Evolutionary conservation across 2,113 vertebrate genomes (phyloP).

Genomic region (Tragelaphus imberbis): DNA sequence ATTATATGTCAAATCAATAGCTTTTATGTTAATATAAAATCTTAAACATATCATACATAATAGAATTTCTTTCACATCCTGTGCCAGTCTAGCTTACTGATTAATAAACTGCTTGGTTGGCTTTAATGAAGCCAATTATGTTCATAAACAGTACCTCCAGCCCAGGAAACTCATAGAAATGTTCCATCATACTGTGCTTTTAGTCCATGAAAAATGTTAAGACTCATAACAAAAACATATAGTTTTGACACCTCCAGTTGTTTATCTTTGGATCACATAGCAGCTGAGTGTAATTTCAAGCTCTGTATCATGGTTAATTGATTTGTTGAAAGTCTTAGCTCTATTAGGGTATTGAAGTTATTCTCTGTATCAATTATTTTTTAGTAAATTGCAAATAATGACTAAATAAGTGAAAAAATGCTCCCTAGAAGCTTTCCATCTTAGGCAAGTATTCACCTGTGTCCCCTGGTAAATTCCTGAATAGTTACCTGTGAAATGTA

Average conservation of each 20-base stretch:
- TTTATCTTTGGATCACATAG: constrained; percentile 25
- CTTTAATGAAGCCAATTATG: constrained; percentile 70
- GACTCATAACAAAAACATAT: not conserved
- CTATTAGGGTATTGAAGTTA: constrained; percentile 22
- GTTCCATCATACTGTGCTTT: constrained; percentile 32
- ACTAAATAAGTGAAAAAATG: not conserved
- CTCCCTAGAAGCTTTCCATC: not conserved
- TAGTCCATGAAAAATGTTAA: not conserved
- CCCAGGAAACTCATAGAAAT: constrained; percentile 30
- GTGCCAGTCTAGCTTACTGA: constrained; percentile 57
- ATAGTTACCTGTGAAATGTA: not conserved
- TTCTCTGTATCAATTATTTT: constrained; percentile 30
- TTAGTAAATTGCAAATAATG: constrained; percentile 40
- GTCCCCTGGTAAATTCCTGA: not conserved
- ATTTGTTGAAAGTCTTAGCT: constrained; percentile 26
- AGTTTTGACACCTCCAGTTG: not conserved
- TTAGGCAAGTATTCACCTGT: not conserved
- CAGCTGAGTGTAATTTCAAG: constrained; percentile 28
- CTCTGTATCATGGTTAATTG: constrained; percentile 34
- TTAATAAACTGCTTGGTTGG: constrained; percentile 70
- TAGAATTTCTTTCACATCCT: constrained; percentile 61
- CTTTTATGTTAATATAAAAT: constrained; percentile 62
- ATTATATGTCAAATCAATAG: constrained; percentile 52
- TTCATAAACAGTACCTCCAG: constrained; percentile 62
- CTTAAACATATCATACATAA: constrained; percentile 69